Percentiles rank a stretch among this genome's conserved stretches.
These are phyloP conservation scores for Cantharis flavilabris DNA, from an alignment of 2,888 invertebrate genomes.

Conservation along the genomic window DNA sequence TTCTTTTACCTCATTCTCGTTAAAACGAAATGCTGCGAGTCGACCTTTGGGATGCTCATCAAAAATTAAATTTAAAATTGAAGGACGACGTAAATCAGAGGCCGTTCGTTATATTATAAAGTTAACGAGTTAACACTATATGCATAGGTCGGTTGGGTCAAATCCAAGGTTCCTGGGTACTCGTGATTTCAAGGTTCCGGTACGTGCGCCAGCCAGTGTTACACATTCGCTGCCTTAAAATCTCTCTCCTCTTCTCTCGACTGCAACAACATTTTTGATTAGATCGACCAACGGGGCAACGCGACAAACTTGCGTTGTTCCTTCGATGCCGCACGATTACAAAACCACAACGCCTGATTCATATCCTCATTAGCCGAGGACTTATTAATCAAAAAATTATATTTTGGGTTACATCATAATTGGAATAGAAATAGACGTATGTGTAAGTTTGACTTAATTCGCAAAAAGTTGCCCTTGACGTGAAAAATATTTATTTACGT, in stretches of 20 bases:
- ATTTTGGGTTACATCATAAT: conserved; percentile 11
- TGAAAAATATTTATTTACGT: conserved; percentile 19
- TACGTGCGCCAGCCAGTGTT: conserved; percentile 11
- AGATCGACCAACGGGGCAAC: not conserved
- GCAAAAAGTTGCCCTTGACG: conserved; percentile 25
- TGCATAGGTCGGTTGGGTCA: conserved; percentile 29
- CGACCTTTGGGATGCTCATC: not conserved
- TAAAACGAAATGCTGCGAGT: not conserved
- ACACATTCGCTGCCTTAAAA: no score
- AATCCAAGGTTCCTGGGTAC: conserved; percentile 28
- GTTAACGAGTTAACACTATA: conserved; percentile 11
- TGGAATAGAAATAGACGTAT: conserved; percentile 6
- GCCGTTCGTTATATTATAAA: conserved; percentile 8
- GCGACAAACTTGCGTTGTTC: not conserved
- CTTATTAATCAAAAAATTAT: conserved; percentile 1
- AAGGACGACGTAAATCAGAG: conserved; percentile 9
- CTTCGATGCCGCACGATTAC: not conserved
- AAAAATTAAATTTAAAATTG: conserved; percentile 3
- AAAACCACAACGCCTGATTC: conserved; percentile 12
- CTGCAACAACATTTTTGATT: not conserved
- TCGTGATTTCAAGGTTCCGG: conserved; percentile 24
- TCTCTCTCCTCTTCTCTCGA: not conserved
- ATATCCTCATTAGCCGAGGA: conserved; percentile 14
- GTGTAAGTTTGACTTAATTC: conserved; percentile 13
- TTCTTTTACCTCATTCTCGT: conserved; percentile 1